Evolutionary conservation across 2,797 vertebrate species (phyloP).

Genomic region (Manis crassicaudata): DNA sequence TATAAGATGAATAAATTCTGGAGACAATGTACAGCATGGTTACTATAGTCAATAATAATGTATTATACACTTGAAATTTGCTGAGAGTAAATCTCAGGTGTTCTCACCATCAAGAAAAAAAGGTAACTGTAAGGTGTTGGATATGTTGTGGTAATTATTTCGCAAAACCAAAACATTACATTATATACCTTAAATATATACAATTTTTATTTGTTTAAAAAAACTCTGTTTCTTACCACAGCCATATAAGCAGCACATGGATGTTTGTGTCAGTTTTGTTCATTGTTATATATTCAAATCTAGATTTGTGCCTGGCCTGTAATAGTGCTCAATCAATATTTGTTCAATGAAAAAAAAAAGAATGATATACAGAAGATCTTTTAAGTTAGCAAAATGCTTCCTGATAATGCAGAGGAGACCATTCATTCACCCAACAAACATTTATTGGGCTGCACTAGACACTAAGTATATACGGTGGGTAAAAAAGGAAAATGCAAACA

Average conservation of each 20-base stretch:
- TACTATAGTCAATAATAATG: not conserved
- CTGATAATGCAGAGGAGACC: not conserved
- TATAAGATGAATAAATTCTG: not conserved
- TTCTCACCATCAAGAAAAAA: not conserved
- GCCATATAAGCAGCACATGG: not conserved
- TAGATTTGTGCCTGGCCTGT: not conserved
- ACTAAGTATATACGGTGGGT: not conserved
- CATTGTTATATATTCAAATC: not conserved
- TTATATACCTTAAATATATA: not conserved
- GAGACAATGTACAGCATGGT: not conserved
- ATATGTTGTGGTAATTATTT: not conserved
- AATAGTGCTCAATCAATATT: not conserved
- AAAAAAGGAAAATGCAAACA: not conserved
- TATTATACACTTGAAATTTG: not conserved
- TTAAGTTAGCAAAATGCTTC: not conserved
- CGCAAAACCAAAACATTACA: not conserved
- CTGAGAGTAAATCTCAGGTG: not conserved
- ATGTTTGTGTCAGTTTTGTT: not conserved
- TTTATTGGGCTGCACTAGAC: not conserved
- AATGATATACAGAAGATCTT: not conserved
- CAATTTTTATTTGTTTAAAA: not conserved
- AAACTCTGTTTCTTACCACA: not conserved
- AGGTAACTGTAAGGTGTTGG: not conserved
- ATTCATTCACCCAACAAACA: not conserved
- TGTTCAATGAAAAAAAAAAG: not conserved